Evolutionary conservation across 2,113 vertebrate species (phyloP).

Genomic region (Gymnarchus niloticus): DNA sequence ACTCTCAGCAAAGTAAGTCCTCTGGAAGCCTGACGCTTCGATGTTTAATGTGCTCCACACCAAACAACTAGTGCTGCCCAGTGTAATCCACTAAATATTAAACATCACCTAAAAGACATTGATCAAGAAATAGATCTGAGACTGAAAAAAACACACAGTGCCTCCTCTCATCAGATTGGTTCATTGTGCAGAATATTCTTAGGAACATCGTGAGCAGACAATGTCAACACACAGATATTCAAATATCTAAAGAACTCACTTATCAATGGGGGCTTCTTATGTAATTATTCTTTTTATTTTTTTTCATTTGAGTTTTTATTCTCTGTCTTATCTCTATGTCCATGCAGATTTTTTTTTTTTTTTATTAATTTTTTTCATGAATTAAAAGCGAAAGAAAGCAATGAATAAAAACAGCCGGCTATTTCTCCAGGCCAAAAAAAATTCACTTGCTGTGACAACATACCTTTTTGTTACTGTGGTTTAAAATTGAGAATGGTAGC

Average conservation of each 20-base stretch:
- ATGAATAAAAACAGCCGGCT: not conserved
- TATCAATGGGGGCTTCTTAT: not conserved
- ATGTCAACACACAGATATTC: not conserved
- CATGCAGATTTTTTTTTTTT: not conserved
- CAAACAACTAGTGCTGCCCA: not conserved
- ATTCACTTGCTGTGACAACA: not conserved
- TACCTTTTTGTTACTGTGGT: not conserved
- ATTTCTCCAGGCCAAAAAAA: not conserved
- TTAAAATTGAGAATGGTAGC: not conserved
- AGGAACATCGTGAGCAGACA: not conserved
- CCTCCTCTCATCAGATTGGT: not conserved
- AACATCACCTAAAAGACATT: too few relatives aligned
- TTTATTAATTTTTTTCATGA: not conserved
- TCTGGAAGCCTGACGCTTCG: too few relatives aligned
- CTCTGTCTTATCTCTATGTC: constrained; percentile 1
- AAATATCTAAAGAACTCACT: not conserved
- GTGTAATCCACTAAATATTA: not conserved
- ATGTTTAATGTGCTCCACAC: not conserved
- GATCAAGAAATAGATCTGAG: not conserved
- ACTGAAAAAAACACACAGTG: not conserved
- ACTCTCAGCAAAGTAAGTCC: not conserved
- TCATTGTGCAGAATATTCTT: not conserved
- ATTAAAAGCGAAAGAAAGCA: not conserved
- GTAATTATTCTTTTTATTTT: not conserved
- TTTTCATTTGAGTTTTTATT: not conserved